phyloP scores from a whole-genome alignment of 2,888 invertebrate genomes.

The Cylindroiulus punctatus region DNA sequence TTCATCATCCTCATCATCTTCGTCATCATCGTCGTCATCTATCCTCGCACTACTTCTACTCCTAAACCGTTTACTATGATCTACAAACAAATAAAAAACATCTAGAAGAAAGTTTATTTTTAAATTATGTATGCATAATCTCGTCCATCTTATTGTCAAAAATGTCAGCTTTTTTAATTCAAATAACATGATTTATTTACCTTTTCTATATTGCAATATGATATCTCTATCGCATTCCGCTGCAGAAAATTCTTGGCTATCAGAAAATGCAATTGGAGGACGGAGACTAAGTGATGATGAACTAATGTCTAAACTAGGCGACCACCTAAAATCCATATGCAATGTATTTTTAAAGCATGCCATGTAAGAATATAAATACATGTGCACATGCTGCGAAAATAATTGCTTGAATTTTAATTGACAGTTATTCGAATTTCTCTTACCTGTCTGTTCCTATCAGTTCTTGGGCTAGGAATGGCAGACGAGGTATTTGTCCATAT shows the following conservation, averaged over 20 bases:
- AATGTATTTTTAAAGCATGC: conserved; percentile 42
- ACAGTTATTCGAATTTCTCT: not conserved
- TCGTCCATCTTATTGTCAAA: not conserved
- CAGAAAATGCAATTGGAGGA: conserved; percentile 56
- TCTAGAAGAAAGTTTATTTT: conserved; percentile 50
- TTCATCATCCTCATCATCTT: conserved; percentile 55
- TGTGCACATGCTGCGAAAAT: not conserved
- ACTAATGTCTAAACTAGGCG: conserved; percentile 55
- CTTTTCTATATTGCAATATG: conserved; percentile 55
- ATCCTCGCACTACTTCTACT: conserved; percentile 54
- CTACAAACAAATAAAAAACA: conserved; percentile 54
- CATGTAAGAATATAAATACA: not conserved
- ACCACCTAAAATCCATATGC: conserved; percentile 53
- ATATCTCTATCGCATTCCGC: conserved; percentile 56
- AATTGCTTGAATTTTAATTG: not conserved
- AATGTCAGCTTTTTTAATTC: not conserved
- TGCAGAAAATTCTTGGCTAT: conserved; percentile 56
- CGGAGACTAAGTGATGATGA: conserved; percentile 55
- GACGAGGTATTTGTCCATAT: conserved; percentile 50
- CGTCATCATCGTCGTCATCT: conserved; percentile 55
- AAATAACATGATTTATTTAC: conserved; percentile 32
- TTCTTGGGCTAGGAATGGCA: conserved; percentile 53
- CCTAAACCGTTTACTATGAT: conserved; percentile 51
- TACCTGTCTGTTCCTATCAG: conserved; percentile 54
- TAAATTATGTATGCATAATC: conserved; percentile 47